A percentile compares a stretch with the other conserved stretches of the same genome.
phyloP scores from a whole-genome alignment of 2,113 vertebrate genomes.

The Anhinga anhinga region DNA sequence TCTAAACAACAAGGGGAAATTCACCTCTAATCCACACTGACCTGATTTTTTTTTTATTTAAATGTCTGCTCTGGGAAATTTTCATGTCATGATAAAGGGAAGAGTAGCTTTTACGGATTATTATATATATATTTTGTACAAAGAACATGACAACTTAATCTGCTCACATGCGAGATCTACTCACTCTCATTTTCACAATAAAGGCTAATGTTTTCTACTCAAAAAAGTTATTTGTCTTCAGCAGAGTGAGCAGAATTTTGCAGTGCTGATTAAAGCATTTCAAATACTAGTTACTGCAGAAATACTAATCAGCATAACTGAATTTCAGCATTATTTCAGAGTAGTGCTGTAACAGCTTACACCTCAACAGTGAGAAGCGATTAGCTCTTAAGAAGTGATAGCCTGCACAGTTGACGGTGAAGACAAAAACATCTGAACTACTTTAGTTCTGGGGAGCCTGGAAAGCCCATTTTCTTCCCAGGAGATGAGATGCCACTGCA shows the following conservation, averaged over 20 bases:
- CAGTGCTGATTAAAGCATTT: neutral
- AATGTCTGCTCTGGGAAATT: slow-evolving; percentile 60
- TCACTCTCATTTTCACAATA: neutral
- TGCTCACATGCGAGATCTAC: neutral
- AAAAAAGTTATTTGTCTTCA: neutral
- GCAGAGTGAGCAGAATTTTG: neutral
- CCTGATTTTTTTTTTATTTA: slow-evolving; percentile 57
- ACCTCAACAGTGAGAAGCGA: neutral
- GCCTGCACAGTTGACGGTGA: neutral
- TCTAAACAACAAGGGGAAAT: slow-evolving; percentile 94
- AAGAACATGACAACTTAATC: slow-evolving; percentile 4
- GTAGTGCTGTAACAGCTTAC: neutral
- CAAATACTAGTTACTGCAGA: neutral
- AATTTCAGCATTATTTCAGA: slow-evolving; percentile 5
- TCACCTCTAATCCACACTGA: slow-evolving; percentile 87
- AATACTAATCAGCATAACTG: slow-evolving; percentile 3
- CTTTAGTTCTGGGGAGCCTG: neutral
- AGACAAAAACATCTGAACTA: neutral
- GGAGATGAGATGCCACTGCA: neutral
- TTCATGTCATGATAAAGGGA: slow-evolving; percentile 23
- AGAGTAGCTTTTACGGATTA: neutral
- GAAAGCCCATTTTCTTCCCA: neutral
- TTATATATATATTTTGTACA: neutral
- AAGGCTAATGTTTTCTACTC: neutral
- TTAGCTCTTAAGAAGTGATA: neutral